Percentiles rank a stretch among this genome's conserved stretches.
phyloP scores from a whole-genome alignment of 92 coral and sea anemone genomes.

The Blastomussa wellsi region DNA sequence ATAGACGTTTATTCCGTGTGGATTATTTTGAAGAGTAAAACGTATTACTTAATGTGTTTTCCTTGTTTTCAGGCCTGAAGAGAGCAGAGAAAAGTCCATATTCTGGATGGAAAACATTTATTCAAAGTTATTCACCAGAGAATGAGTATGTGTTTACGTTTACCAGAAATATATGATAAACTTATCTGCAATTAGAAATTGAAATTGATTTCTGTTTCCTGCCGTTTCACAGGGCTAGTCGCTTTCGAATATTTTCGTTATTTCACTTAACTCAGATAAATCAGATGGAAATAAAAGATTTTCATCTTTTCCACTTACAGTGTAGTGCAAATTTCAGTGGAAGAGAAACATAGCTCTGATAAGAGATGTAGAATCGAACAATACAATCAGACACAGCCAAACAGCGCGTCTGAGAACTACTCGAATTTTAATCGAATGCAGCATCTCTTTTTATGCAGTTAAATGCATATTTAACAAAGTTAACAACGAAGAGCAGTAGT shows the following conservation, averaged over 20 bases:
- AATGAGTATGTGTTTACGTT: constrained; percentile 45
- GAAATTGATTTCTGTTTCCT: constrained; percentile 1
- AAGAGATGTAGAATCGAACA: too few relatives aligned
- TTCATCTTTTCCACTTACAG: too few relatives aligned
- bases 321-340: too few relatives aligned
- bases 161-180: too few relatives aligned
- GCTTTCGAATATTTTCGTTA: background rate
- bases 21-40: background rate
- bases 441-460: too few relatives aligned
- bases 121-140: constrained; percentile 23
- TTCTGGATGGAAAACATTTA: constrained; percentile 32
- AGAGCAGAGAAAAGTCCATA: constrained; percentile 46
- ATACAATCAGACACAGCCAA: too few relatives aligned
- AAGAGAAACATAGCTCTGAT: too few relatives aligned
- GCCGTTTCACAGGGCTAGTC: too few relatives aligned
- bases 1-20: background rate
- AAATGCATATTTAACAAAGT: too few relatives aligned
- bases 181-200: background rate
- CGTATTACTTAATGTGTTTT: background rate
- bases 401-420: too few relatives aligned
- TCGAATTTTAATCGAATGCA: too few relatives aligned
- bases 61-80: constrained; percentile 31
- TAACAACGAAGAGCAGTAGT: too few relatives aligned
- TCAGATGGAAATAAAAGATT: background rate
- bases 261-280: background rate